These are phyloP conservation scores for Aphrophora alni DNA, from an alignment of 2,888 invertebrate species.

Conservation along the genomic window DNA sequence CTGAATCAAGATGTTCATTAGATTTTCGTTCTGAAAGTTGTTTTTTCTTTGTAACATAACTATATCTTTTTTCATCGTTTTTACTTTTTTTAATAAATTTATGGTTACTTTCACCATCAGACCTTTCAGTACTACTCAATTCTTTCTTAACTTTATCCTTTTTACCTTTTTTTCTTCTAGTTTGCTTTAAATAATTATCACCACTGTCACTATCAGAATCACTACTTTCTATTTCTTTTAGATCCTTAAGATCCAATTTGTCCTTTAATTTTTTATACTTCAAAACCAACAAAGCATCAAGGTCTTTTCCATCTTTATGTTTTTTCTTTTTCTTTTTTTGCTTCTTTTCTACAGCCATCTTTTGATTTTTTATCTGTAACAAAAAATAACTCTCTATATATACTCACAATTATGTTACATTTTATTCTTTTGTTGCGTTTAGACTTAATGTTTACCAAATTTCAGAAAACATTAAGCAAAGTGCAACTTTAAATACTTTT, in stretches of 20 bases:
- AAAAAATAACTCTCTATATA: constrained; percentile 36
- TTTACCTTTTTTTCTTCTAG: constrained; percentile 46
- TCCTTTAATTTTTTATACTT: constrained; percentile 57
- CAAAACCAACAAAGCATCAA: constrained; percentile 55
- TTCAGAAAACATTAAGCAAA: too few relatives aligned
- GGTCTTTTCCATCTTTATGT: constrained; percentile 53
- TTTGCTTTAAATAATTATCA: constrained; percentile 17
- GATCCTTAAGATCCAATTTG: constrained; percentile 56
- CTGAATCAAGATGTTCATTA: too few relatives aligned
- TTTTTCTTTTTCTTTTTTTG: constrained; percentile 61
- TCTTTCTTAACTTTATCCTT: constrained; percentile 20
- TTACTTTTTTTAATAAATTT: too few relatives aligned
- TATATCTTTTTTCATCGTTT: too few relatives aligned
- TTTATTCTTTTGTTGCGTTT: too few relatives aligned
- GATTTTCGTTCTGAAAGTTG: too few relatives aligned
- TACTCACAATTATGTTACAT: too few relatives aligned
- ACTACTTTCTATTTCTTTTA: constrained; percentile 15
- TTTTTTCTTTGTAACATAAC: too few relatives aligned
- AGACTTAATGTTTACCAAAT: too few relatives aligned
- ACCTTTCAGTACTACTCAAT: too few relatives aligned
- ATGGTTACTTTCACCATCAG: too few relatives aligned
- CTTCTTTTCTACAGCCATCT: constrained; percentile 57
- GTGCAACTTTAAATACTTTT: too few relatives aligned
- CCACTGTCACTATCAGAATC: constrained; percentile 50
- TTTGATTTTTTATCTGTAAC: constrained; percentile 20